phyloP scores from a whole-genome alignment of 2,797 vertebrate genomes.

The Dicrostonyx torquatus region DNA sequence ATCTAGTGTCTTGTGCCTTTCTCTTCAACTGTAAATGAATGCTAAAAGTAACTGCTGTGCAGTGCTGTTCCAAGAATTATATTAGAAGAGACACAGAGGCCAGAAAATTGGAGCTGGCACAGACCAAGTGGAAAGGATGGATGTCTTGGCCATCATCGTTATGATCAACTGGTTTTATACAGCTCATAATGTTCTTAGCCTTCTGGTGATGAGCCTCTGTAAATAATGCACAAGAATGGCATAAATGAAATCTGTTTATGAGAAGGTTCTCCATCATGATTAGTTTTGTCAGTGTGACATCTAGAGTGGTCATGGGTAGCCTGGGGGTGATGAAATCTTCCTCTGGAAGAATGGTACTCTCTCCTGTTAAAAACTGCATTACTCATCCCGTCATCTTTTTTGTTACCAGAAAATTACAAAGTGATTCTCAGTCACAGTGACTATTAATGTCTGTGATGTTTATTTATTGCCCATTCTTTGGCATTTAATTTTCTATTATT shows the following conservation, averaged over 20 bases:
- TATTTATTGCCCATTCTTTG: constrained; percentile 19
- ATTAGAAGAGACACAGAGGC: constrained; percentile 15
- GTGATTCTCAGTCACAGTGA: constrained; percentile 55
- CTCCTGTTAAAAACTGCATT: constrained; percentile 28
- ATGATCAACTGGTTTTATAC: not conserved
- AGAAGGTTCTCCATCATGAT: not conserved
- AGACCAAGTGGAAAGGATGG: not conserved
- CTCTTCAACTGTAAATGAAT: not conserved
- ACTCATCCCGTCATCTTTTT: constrained; percentile 6
- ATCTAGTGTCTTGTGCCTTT: not conserved
- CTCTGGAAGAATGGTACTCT: not conserved
- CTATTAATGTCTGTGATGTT: constrained; percentile 41
- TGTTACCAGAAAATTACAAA: constrained; percentile 49
- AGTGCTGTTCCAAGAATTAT: not conserved
- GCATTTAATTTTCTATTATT: constrained; percentile 45
- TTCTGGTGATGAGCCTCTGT: not conserved
- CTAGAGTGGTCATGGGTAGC: not conserved
- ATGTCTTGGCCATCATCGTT: not conserved
- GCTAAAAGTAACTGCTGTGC: not conserved
- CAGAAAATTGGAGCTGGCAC: not conserved
- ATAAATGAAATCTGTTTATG: not conserved
- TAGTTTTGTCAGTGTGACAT: constrained; percentile 30
- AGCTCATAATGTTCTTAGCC: not conserved
- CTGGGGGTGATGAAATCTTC: not conserved
- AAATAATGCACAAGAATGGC: not conserved